Evolutionary conservation across 2,888 invertebrate genomes (phyloP), one percentile per base, ranked within the genome.

Genomic region (Leucophenga maculata): DNA sequence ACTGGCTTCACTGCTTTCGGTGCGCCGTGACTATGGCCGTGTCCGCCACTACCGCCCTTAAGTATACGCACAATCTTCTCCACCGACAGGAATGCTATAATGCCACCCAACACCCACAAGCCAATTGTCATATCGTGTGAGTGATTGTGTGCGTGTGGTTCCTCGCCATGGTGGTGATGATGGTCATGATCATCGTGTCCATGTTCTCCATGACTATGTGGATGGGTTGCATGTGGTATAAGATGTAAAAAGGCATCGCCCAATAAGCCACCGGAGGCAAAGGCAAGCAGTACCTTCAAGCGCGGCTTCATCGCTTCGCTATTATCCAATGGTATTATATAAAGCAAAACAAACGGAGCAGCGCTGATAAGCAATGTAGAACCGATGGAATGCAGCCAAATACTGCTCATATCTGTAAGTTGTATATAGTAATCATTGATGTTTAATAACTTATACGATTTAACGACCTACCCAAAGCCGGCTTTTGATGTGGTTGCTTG

Each of bases 181-280:
- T 89, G 88, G 76, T 90, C 90, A 68, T 87, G 90, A 0, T 86
- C 80, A 13, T 66, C 76, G 32, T 79, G 78, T 3, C 69, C 82
- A 44, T 81, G 77, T 0, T 84, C 83, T 3, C 82, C 86, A 74
- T 90, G 89, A 0, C 85, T 84, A 69, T 91, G 91, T 0, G 93
- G 92, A 76, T 90, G 90, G 32, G 94, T 91, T 60, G 99, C 98
- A 89, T 99, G 99, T 1, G 99, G 99, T 85, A 99, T 99, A 74
- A 99, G 90, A 90, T 99, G 99, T 6, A 99, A 91, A 88, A 99
- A 99, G 0, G 99, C 99, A 90, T 99, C 99, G 8, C 99, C 99
- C 0, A 99, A 91, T 14, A 48, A 99, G 91, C 99, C 97, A 55
- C 98, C 97, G 1, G 97, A 97, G 0, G 97, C 98, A 89, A 98